phyloP scores from a whole-genome alignment of 2,797 vertebrate species.

The Xenopus petersii region DNA sequence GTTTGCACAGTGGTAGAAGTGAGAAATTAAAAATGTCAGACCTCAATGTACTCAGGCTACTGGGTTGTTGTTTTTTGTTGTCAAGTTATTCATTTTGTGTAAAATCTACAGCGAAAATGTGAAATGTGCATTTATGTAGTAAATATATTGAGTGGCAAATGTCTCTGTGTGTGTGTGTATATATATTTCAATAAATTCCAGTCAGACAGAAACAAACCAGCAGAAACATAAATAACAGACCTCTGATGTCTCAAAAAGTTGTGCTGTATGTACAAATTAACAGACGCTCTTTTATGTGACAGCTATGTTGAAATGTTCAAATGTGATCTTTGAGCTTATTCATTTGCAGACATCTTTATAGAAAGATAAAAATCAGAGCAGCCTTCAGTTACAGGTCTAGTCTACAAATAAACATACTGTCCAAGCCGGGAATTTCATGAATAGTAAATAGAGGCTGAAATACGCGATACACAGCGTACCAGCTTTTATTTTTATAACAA shows the following conservation, averaged over 20 bases:
- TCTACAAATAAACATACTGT: constrained; percentile 29
- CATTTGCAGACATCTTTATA: constrained; percentile 41
- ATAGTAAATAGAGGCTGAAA: constrained; percentile 9
- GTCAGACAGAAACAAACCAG: constrained; percentile 34
- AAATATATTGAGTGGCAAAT: no score
- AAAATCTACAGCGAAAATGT: not conserved
- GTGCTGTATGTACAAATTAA: constrained; percentile 46
- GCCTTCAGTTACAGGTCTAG: constrained; percentile 33
- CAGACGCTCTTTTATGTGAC: constrained; percentile 47
- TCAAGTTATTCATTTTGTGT: constrained; percentile 7
- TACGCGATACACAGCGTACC: constrained; percentile 3
- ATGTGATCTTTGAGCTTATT: constrained; percentile 38
- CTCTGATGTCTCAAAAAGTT: constrained; percentile 50
- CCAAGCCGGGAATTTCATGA: constrained; percentile 6
- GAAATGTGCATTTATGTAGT: no score
- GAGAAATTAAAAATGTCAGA: constrained; percentile 6
- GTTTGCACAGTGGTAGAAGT: no score
- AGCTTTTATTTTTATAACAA: not conserved
- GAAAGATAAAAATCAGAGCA: constrained; percentile 41
- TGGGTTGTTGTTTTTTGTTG: constrained; percentile 24
- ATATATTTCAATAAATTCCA: constrained; percentile 17
- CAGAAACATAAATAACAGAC: constrained; percentile 54
- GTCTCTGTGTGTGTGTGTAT: no score
- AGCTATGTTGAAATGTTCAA: constrained; percentile 36
- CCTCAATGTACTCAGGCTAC: not conserved